Conservation (phyloP, 2,888 invertebrate species). For the Ochropleura leucogaster region DNA sequence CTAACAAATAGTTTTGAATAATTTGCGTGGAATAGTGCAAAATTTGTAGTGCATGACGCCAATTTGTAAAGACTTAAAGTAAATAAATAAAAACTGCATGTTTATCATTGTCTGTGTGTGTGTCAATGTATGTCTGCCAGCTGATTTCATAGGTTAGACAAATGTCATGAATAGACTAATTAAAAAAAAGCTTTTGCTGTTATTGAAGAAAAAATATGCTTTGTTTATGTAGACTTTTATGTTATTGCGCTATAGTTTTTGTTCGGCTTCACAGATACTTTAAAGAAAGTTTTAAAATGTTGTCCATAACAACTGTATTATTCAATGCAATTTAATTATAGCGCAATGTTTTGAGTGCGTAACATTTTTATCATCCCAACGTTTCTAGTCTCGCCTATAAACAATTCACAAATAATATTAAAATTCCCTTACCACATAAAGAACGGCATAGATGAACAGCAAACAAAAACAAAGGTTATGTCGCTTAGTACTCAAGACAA, state of each 20-base stretch:
- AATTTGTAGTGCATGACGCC: conserved; percentile 52
- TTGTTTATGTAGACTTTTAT: neutral
- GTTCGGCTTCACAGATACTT: no score
- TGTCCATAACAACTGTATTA: no score
- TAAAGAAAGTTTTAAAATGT: no score
- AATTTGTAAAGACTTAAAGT: conserved; percentile 23
- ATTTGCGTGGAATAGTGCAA: conserved; percentile 38
- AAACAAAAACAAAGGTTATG: conserved; percentile 53
- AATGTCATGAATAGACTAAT: conserved; percentile 16
- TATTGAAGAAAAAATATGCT: neutral
- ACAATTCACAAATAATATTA: conserved; percentile 32
- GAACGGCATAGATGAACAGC: conserved; percentile 26
- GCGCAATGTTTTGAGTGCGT: no score
- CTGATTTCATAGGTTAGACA: conserved; percentile 32
- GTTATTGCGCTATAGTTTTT: neutral
- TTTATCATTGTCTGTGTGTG: neutral
- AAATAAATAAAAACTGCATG: conserved; percentile 25
- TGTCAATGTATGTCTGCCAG: conserved; percentile 1
- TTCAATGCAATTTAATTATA: no score
- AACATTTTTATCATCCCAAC: neutral
- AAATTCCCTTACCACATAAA: conserved; percentile 29
- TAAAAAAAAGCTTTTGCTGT: neutral
- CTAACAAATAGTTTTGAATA: conserved; percentile 33
- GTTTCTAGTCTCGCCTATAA: neutral
- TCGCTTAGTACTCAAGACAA: conserved; percentile 33